Evolutionary conservation across 2,113 vertebrate genomes (phyloP).

Genomic region (Crotalus horridus): DNA sequence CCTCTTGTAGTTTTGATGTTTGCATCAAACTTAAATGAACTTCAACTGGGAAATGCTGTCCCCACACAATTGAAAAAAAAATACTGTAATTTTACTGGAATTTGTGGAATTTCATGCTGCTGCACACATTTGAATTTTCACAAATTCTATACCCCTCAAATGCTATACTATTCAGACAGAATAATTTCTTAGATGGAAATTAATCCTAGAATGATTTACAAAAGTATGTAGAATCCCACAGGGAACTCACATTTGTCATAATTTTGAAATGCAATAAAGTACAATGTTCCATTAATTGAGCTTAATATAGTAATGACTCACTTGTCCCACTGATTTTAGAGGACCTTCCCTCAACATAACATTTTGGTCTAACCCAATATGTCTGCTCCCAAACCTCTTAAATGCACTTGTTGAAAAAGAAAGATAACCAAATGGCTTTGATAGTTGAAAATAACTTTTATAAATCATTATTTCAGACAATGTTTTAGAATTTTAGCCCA

Average conservation of each 20-base stretch:
- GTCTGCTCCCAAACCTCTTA: background rate
- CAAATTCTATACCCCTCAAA: background rate
- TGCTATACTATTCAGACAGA: background rate
- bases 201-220: background rate
- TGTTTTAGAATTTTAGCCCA: background rate
- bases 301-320: background rate
- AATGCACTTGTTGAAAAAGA: background rate
- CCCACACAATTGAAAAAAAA: background rate
- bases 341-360: background rate
- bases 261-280: background rate
- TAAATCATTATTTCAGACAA: background rate
- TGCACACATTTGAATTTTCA: background rate
- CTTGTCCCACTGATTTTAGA: background rate
- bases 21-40: background rate
- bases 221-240: background rate
- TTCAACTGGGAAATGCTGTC: background rate
- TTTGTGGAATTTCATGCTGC: background rate
- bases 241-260: background rate
- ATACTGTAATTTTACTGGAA: background rate
- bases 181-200: background rate
- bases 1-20: background rate
- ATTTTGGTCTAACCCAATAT: background rate
- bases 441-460: background rate
- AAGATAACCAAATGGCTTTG: background rate
- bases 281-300: background rate